These are phyloP conservation scores for Drosophila tsacasi DNA, from an alignment of 1,140 invertebrate genomes.

Conservation along the genomic window DNA sequence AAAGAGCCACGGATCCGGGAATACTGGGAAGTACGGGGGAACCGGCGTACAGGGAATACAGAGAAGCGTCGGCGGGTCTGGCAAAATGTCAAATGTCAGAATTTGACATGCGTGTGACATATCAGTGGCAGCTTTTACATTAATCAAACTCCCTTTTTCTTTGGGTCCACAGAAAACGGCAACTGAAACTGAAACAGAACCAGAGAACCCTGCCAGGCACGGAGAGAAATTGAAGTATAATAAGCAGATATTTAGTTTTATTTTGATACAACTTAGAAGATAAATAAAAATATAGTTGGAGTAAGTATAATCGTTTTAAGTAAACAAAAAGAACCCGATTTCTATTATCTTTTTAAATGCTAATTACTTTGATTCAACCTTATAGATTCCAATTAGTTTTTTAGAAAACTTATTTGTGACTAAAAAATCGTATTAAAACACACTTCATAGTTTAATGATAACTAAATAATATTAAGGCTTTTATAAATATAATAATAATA, in stretches of 20 bases:
- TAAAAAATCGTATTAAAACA: no score
- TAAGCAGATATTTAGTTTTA: no score
- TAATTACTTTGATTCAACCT: neutral
- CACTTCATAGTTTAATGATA: no score
- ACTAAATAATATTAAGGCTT: no score
- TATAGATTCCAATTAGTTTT: neutral
- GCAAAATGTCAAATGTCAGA: slow-evolving; percentile 85
- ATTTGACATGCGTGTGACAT: slow-evolving; percentile 85
- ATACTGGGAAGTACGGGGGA: slow-evolving; percentile 8
- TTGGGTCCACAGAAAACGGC: slow-evolving; percentile 46
- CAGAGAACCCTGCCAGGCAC: slow-evolving; percentile 9
- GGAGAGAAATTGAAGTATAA: neutral
- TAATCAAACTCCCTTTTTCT: slow-evolving; percentile 85
- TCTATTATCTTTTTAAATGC: no score
- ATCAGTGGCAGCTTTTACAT: slow-evolving; percentile 85
- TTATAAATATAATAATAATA: no score
- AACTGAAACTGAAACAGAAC: slow-evolving; percentile 31
- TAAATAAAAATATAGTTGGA: no score
- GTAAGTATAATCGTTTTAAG: no score
- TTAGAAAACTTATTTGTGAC: no score
- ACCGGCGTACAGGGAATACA: slow-evolving; percentile 14
- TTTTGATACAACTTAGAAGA: fast-evolving
- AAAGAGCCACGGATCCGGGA: slow-evolving; percentile 50
- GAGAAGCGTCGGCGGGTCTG: slow-evolving; percentile 62
- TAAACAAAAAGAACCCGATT: no score